Percentiles rank a stretch among this genome's conserved stretches.
phyloP scores from a whole-genome alignment of 2,888 invertebrate genomes.

The Anthophora plumipes region DNA sequence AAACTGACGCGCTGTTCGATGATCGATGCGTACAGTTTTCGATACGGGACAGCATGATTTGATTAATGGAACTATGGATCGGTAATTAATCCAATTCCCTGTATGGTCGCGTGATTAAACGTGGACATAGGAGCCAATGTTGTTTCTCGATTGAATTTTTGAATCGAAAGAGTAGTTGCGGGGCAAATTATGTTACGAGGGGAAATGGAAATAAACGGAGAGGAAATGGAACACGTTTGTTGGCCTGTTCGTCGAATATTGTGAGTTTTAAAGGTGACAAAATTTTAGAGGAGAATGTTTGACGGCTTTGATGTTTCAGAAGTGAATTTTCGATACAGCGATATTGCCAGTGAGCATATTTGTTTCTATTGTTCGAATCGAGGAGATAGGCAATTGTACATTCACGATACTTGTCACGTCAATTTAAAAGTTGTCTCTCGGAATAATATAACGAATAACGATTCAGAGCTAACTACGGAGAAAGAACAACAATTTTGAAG shows the following conservation, averaged over 20 bases:
- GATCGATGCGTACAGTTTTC: background rate
- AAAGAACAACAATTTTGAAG: background rate
- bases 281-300: background rate
- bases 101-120: background rate
- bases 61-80: conserved; percentile 12
- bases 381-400: background rate
- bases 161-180: background rate
- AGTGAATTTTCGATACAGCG: background rate
- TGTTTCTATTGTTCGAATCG: background rate
- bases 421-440: conserved; percentile 15
- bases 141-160: background rate
- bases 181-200: background rate
- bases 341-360: background rate
- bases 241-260: background rate
- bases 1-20: background rate
- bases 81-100: conserved; percentile 18
- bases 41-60: conserved; percentile 9
- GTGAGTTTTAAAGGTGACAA: background rate
- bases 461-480: too few relatives aligned
- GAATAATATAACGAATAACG: too few relatives aligned
- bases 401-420: conserved; percentile 15
- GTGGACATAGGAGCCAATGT: background rate
- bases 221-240: background rate
- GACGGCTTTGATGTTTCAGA: background rate
- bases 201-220: background rate